Evolutionary conservation across 2,113 vertebrate genomes (phyloP).

Genomic region (Emydura subglobosa): DNA sequence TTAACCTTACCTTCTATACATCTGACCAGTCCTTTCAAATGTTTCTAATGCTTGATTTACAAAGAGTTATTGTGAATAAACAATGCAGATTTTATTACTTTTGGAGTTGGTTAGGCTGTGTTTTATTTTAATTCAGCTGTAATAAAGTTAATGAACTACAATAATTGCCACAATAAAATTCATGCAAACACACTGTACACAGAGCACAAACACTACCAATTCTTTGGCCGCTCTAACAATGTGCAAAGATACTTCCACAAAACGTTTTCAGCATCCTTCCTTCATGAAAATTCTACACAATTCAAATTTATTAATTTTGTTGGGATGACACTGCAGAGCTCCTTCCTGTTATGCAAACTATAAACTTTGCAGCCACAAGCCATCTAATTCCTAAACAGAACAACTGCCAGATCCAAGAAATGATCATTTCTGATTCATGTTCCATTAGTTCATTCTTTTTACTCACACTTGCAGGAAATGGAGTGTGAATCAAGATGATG

Average conservation of each 20-base stretch:
- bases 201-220: slow-evolving; percentile 2
- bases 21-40: slow-evolving; percentile 1
- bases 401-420: not conserved
- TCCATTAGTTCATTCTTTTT: not conserved
- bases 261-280: slow-evolving; percentile 4
- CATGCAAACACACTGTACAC: not conserved
- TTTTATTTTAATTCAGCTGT: slow-evolving; percentile 66
- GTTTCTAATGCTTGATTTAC: not conserved
- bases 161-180: slow-evolving; percentile 67
- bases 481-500: not conserved
- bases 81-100: slow-evolving; percentile 49
- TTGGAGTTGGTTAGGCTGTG: slow-evolving; percentile 66
- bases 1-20: not conserved
- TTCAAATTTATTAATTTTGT: not conserved
- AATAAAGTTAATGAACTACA: slow-evolving; percentile 75
- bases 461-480: not conserved
- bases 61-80: slow-evolving; percentile 50
- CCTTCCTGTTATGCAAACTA: not conserved
- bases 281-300: not conserved
- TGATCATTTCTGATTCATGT: not conserved
- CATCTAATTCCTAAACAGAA: not conserved
- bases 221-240: slow-evolving; percentile 34
- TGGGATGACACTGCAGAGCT: not conserved
- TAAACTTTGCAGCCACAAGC: not conserved
- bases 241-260: not conserved